A percentile compares a stretch with the other conserved stretches of the same genome.
Conservation (phyloP, 2,888 invertebrate species). For the Marasmarcha lunaedactyla region DNA sequence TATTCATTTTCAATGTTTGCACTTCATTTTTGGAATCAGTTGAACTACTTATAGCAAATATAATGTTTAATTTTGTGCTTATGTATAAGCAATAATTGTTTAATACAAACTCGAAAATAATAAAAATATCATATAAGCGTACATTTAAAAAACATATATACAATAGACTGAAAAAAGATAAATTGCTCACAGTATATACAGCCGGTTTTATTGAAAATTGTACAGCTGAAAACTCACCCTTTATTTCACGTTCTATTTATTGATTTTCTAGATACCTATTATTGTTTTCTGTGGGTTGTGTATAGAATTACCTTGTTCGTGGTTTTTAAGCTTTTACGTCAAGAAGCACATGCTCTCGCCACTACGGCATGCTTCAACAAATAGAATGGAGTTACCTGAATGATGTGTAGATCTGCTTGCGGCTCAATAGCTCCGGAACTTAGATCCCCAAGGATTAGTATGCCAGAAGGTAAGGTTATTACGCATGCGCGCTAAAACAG, state of each 20-base stretch:
- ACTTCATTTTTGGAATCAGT: too few species aligned
- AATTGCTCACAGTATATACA: constrained; percentile 44
- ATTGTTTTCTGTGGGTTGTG: constrained; percentile 12
- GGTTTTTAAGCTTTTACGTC: constrained; percentile 22
- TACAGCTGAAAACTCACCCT: constrained; percentile 15
- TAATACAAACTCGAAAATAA: too few species aligned
- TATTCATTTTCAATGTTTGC: too few species aligned
- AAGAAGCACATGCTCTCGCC: constrained; percentile 4
- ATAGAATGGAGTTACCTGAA: constrained; percentile 40
- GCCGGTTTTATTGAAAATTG: constrained; percentile 35
- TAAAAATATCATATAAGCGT: constrained; percentile 18
- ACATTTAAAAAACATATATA: constrained; percentile 25
- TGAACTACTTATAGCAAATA: too few species aligned
- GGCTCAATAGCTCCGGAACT: constrained; percentile 40
- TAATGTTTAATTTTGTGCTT: too few species aligned
- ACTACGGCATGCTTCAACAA: constrained; percentile 15
- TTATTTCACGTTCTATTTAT: constrained; percentile 4
- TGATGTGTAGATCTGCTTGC: constrained; percentile 28
- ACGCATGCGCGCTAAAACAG: constrained; percentile 71
- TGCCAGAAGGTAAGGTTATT: constrained; percentile 71
- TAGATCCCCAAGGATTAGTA: constrained; percentile 62
- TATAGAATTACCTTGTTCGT: constrained; percentile 16
- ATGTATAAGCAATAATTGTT: too few species aligned
- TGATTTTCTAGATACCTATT: constrained; percentile 2
- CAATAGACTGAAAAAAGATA: constrained; percentile 19